Evolutionary conservation across 2,888 invertebrate species (phyloP).

Genomic region (Macaria liturata): DNA sequence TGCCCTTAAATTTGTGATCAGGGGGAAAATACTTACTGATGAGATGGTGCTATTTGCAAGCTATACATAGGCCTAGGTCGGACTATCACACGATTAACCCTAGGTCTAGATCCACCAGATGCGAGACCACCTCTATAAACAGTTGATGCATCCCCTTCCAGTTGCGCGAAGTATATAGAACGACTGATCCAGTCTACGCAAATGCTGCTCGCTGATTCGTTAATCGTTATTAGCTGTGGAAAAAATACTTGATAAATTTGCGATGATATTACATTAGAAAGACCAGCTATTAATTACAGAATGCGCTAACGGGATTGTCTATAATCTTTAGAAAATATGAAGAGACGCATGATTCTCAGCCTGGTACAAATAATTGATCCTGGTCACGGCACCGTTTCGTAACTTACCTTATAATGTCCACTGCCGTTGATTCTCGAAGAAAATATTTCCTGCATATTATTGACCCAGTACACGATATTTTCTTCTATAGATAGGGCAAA

Average conservation of each 20-base stretch:
- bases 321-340: neutral
- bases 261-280: neutral
- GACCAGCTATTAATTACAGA: neutral
- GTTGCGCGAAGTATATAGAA: constrained; percentile 91
- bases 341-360: no score
- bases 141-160: constrained; percentile 77
- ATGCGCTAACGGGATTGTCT: neutral
- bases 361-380: no score
- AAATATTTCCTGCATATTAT: constrained; percentile 88
- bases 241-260: constrained; percentile 2
- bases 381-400: no score
- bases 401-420: constrained; percentile 71
- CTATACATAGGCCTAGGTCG: constrained; percentile 84
- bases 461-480: constrained; percentile 91
- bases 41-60: constrained; percentile 89
- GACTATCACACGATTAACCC: constrained; percentile 79
- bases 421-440: constrained; percentile 83
- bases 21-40: constrained; percentile 81
- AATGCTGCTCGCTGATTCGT: constrained; percentile 83
- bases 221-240: constrained; percentile 69
- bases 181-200: constrained; percentile 95
- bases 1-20: no score
- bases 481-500: constrained; percentile 88
- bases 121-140: constrained; percentile 87
- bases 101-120: constrained; percentile 79